Evolutionary conservation across 1,140 invertebrate species (phyloP).

Genomic region (Aphidius gifuensis): DNA sequence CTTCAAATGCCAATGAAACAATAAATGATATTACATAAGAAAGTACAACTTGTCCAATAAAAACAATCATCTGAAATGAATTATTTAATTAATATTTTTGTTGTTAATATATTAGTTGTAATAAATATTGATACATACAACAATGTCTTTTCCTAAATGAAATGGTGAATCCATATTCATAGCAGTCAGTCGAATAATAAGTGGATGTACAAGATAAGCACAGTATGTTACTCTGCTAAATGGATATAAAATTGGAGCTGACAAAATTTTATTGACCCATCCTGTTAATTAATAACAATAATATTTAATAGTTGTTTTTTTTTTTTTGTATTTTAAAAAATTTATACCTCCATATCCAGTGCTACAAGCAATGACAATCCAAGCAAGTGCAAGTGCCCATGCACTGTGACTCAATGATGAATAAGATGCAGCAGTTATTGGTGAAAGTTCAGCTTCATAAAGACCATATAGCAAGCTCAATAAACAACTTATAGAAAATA

Average conservation of each 20-base stretch:
- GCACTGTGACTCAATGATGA: slow-evolving; percentile 79
- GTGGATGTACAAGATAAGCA: slow-evolving; percentile 77
- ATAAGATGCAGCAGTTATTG: slow-evolving; percentile 72
- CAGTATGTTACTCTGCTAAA: slow-evolving; percentile 83
- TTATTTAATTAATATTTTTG: not conserved
- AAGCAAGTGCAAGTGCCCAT: slow-evolving; percentile 78
- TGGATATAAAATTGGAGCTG: slow-evolving; percentile 74
- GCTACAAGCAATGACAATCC: slow-evolving; percentile 86
- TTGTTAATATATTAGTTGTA: not conserved
- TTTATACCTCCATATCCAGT: slow-evolving; percentile 77
- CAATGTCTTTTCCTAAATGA: slow-evolving; percentile 71
- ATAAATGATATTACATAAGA: slow-evolving; percentile 76
- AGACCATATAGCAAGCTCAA: slow-evolving; percentile 74
- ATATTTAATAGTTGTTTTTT: not conserved
- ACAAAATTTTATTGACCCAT: slow-evolving; percentile 68
- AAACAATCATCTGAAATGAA: slow-evolving; percentile 66
- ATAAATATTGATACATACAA: slow-evolving; percentile 55
- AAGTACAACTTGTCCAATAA: slow-evolving; percentile 71
- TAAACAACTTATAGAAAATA: slow-evolving; percentile 61
- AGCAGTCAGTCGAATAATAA: slow-evolving; percentile 71
- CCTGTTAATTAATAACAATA: slow-evolving; percentile 54
- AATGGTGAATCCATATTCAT: slow-evolving; percentile 76
- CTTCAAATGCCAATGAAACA: slow-evolving; percentile 76
- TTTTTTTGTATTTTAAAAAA: not conserved
- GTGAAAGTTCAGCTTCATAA: slow-evolving; percentile 67